These are phyloP conservation scores for Haliclona indistincta DNA, from an alignment of 37 sponge, comb jelly and placozoan species.

Conservation along the genomic window DNA sequence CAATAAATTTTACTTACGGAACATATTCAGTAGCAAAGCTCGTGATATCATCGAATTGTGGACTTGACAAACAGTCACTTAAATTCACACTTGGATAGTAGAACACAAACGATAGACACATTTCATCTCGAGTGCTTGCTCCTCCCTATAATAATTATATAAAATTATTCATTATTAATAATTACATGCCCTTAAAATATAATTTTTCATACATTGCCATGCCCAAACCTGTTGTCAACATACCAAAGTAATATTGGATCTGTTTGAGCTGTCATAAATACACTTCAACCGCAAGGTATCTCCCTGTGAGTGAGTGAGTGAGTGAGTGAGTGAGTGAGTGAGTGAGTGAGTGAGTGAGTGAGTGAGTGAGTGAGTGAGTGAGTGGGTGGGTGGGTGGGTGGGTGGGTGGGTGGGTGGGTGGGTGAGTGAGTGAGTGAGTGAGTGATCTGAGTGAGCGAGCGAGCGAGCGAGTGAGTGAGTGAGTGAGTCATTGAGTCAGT, in stretches of 20 bases:
- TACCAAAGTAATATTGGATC: conserved; percentile 11
- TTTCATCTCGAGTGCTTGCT: not conserved
- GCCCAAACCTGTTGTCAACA: too few species aligned
- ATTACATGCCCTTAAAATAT: not conserved
- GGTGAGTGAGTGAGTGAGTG: too few species aligned
- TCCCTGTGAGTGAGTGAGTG: not conserved
- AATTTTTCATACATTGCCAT: too few species aligned
- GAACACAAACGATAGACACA: not conserved
- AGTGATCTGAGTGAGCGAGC: too few species aligned
- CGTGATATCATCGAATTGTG: not conserved
- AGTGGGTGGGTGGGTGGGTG: too few species aligned
- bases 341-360: too few species aligned
- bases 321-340: not conserved
- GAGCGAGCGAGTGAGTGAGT: too few species aligned
- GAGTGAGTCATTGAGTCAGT: too few species aligned
- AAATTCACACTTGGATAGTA: not conserved
- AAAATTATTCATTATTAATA: not conserved
- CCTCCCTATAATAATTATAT: not conserved
- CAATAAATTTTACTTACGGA: too few species aligned
- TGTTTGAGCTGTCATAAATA: conserved; percentile 1
- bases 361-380: too few species aligned
- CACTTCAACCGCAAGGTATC: conserved; percentile 27
- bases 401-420: too few species aligned
- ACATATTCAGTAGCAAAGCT: not conserved
- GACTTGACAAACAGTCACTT: not conserved